Percentiles rank a stretch among this genome's conserved stretches.
These are phyloP conservation scores for Thaumetopoea pityocampa DNA, from an alignment of 1,140 invertebrate species.

Conservation along the genomic window DNA sequence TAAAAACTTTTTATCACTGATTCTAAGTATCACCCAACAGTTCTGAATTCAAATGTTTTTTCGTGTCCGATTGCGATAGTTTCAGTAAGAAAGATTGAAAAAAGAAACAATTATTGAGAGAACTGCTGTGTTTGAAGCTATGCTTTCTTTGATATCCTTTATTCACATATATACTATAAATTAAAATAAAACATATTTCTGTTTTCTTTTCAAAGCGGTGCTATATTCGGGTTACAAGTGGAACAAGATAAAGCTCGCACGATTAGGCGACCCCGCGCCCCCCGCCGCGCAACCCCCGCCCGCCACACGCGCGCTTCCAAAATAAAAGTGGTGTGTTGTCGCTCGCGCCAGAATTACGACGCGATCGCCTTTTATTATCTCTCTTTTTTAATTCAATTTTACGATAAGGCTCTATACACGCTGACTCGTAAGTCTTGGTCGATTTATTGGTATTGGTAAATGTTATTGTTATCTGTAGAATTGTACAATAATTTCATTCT, in stretches of 20 bases:
- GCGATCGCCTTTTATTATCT: conserved; percentile 65
- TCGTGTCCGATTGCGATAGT: too few species aligned
- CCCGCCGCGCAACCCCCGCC: conserved; percentile 17
- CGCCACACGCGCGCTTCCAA: conserved; percentile 62
- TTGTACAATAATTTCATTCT: too few species aligned
- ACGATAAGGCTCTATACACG: conserved; percentile 52
- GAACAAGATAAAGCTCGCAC: conserved; percentile 50
- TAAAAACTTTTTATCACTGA: too few species aligned
- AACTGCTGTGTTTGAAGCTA: neutral
- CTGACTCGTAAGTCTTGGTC: conserved; percentile 29
- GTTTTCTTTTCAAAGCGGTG: too few species aligned
- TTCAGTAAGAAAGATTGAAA: too few species aligned
- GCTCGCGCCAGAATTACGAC: conserved; percentile 70
- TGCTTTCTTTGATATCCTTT: too few species aligned
- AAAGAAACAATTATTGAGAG: neutral
- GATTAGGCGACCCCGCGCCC: conserved; percentile 44
- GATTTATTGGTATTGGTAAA: too few species aligned
- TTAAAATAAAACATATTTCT: neutral
- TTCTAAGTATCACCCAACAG: too few species aligned
- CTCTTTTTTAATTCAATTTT: conserved; percentile 72
- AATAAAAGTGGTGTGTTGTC: conserved; percentile 72
- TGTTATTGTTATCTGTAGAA: too few species aligned
- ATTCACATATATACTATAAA: neutral
- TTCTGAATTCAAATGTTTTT: too few species aligned
- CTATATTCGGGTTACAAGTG: conserved; percentile 22